Evolutionary conservation across 2,797 vertebrate species (phyloP).

Genomic region (Psittacula echo): DNA sequence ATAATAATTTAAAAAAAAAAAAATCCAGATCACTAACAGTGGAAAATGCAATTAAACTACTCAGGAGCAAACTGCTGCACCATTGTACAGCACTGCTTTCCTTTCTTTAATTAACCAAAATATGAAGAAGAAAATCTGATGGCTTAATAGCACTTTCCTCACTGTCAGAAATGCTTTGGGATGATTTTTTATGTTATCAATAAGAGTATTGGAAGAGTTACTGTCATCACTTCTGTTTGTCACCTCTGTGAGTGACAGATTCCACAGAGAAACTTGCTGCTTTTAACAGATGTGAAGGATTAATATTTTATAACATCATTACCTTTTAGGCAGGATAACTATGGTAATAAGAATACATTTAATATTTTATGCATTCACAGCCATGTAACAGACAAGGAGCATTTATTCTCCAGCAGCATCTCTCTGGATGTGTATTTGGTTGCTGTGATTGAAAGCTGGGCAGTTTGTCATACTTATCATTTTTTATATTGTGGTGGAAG

Average conservation of each 20-base stretch:
- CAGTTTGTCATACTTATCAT: background rate
- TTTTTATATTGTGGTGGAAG: background rate
- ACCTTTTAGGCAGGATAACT: background rate
- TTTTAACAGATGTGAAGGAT: background rate
- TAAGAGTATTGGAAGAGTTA: background rate
- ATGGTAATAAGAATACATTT: background rate
- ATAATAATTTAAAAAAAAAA: background rate
- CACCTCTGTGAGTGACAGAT: slow-evolving; percentile 5
- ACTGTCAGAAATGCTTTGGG: background rate
- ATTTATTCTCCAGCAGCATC: background rate
- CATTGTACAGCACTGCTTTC: background rate
- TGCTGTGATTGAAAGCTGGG: background rate
- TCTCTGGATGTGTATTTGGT: background rate
- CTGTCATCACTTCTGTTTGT: background rate
- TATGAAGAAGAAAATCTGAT: background rate
- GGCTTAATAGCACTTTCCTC: background rate
- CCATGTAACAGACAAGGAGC: background rate
- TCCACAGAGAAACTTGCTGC: background rate
- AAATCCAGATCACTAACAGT: background rate
- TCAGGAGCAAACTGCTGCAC: background rate
- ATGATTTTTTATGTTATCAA: background rate
- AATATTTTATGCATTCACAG: background rate
- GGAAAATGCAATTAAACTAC: slow-evolving; percentile 26
- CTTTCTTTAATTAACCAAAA: slow-evolving; percentile 43
- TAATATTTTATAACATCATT: slow-evolving; percentile 22